These are phyloP conservation scores for Hippocampus mohnikei DNA, from an alignment of 2,113 vertebrate species.

Conservation along the genomic window DNA sequence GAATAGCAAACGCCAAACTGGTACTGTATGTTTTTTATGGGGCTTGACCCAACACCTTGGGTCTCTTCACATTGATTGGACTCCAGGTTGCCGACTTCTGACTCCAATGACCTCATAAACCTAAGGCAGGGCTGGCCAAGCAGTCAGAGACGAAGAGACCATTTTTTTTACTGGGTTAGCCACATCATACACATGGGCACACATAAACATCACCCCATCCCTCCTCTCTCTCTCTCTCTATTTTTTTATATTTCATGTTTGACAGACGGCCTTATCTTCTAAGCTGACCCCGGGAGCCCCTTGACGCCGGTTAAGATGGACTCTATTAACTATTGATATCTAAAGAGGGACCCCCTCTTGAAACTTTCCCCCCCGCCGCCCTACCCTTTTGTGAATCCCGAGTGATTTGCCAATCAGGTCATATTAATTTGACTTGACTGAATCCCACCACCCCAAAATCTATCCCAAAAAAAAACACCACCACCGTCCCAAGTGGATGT, in stretches of 20 bases:
- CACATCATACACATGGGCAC: no score
- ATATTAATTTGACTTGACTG: constrained; percentile 77
- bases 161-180: no score
- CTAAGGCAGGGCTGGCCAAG: no score
- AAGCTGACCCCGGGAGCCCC: constrained; percentile 35
- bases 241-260: background rate
- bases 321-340: constrained; percentile 74
- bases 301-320: constrained; percentile 30
- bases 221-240: no score
- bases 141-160: no score
- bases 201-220: no score
- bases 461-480: constrained; percentile 7
- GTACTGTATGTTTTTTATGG: no score
- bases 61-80: no score
- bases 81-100: no score
- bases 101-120: no score
- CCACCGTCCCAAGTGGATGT: constrained; percentile 18
- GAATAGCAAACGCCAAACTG: no score
- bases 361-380: constrained; percentile 23
- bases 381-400: constrained; percentile 57
- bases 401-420: constrained; percentile 70
- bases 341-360: constrained; percentile 71
- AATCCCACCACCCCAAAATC: constrained; percentile 30
- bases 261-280: constrained; percentile 44
- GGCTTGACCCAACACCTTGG: no score